Conservation (phyloP, 2,797 vertebrate genomes). For the Lophotriccus pileatus region DNA sequence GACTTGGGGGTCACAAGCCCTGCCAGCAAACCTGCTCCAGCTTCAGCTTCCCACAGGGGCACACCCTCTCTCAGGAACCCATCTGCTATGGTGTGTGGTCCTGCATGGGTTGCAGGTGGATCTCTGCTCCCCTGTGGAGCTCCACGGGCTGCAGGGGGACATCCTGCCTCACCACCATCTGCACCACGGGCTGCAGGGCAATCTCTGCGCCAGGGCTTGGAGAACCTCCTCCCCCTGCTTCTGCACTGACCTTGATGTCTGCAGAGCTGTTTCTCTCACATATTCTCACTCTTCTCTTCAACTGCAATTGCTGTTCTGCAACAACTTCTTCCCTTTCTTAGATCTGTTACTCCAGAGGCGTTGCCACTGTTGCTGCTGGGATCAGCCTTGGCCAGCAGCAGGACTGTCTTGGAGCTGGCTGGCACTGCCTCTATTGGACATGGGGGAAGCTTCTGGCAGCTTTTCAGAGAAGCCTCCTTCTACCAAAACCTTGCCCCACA, state of each 20-base stretch:
- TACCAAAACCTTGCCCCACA: not conserved
- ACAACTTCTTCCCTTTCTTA: not conserved
- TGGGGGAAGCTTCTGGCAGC: not conserved
- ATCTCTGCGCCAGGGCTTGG: not conserved
- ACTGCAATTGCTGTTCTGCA: not conserved
- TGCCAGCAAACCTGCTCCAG: not conserved
- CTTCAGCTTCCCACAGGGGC: not conserved
- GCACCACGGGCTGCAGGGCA: not conserved
- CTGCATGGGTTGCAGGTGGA: not conserved
- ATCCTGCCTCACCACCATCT: not conserved
- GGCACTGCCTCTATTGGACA: not conserved
- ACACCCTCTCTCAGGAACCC: not conserved
- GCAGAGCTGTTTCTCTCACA: not conserved
- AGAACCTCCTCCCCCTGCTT: not conserved
- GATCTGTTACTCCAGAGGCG: not conserved
- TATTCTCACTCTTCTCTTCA: not conserved
- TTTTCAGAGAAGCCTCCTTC: not conserved
- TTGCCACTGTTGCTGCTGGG: not conserved
- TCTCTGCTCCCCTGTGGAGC: not conserved
- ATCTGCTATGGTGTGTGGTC: not conserved
- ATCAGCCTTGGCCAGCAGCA: not conserved
- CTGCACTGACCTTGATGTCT: not conserved
- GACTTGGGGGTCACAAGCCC: too few species aligned
- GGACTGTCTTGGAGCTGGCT: rapidly evolving
- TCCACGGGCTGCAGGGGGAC: not conserved